Evolutionary conservation across 2,113 vertebrate genomes (phyloP).

Genomic region (Melozone crissalis): DNA sequence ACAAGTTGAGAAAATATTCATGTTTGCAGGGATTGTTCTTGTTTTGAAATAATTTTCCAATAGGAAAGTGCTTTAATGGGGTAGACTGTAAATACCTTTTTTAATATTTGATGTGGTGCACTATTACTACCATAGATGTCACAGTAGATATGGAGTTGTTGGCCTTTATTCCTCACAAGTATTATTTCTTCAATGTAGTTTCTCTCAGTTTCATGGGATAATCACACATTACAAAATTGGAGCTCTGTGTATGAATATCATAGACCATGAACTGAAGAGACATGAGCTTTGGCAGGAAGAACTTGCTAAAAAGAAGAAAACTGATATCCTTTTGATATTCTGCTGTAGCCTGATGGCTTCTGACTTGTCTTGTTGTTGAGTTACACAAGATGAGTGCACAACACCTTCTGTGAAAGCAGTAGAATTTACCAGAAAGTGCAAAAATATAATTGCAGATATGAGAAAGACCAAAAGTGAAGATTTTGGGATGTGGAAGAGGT

Average conservation of each 20-base stretch:
- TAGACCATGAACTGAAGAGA: slow-evolving; percentile 93
- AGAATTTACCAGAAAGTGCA: not conserved
- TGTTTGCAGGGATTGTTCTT: not conserved
- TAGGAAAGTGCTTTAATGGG: not conserved
- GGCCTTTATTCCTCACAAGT: not conserved
- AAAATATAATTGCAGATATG: not conserved
- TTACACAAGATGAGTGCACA: rapidly evolving
- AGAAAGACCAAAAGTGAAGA: not conserved
- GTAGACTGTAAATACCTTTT: not conserved
- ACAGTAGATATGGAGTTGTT: not conserved
- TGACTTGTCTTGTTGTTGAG: not conserved
- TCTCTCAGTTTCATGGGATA: slow-evolving; percentile 91
- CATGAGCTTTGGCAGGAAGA: slow-evolving; percentile 94
- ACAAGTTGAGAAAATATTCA: not conserved
- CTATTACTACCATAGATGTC: not conserved
- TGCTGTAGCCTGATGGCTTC: not conserved
- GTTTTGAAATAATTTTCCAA: not conserved
- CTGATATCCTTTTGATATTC: slow-evolving; percentile 87
- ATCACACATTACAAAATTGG: slow-evolving; percentile 95
- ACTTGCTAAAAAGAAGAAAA: slow-evolving; percentile 90
- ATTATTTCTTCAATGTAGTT: slow-evolving; percentile 76
- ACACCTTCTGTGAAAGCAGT: not conserved
- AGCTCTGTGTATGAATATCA: slow-evolving; percentile 91
- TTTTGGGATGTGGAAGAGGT: not conserved
- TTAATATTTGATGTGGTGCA: not conserved